Evolutionary conservation across 2,888 invertebrate species (phyloP).

Genomic region (Drosophila sordidula): DNA sequence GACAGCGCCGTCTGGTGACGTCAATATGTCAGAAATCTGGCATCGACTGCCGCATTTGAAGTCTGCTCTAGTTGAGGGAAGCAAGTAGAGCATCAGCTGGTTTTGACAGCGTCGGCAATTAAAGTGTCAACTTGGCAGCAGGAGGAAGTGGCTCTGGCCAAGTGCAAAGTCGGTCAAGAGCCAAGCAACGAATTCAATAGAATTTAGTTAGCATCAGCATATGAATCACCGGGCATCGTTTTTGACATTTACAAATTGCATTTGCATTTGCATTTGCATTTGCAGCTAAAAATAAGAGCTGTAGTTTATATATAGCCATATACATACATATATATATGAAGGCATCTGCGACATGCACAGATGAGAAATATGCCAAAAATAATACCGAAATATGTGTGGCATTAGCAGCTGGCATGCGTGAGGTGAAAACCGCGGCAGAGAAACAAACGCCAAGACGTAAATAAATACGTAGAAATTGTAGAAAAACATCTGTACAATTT

Average conservation of each 20-base stretch:
- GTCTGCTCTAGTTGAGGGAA: conserved; percentile 18
- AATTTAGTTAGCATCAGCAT: conserved; percentile 26
- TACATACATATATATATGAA: background rate
- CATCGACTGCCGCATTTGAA: conserved; percentile 26
- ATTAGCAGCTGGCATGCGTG: conserved; percentile 58
- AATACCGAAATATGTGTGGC: conserved; percentile 19
- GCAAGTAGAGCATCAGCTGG: conserved; percentile 62
- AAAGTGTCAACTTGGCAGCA: conserved; percentile 56
- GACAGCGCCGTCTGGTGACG: conserved; percentile 50
- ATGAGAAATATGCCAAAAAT: conserved; percentile 43
- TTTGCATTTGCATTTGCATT: conserved; percentile 45
- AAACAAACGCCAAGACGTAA: conserved; percentile 20
- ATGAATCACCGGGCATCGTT: conserved; percentile 46
- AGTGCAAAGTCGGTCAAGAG: conserved; percentile 13
- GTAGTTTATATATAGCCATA: conserved; percentile 16
- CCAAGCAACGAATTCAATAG: conserved; percentile 44
- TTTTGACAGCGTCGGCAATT: conserved; percentile 74
- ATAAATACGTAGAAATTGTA: conserved; percentile 38
- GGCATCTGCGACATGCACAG: background rate
- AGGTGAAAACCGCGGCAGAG: conserved; percentile 43
- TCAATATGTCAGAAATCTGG: conserved; percentile 47
- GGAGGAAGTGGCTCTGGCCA: conserved; percentile 14
- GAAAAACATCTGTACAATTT: conserved; percentile 63
- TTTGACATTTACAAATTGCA: conserved; percentile 33
- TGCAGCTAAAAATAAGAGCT: conserved; percentile 49